Evolutionary conservation across 2,113 vertebrate species (phyloP), one percentile per base, ranked within the genome.

Genomic region (Clupea harengus): DNA sequence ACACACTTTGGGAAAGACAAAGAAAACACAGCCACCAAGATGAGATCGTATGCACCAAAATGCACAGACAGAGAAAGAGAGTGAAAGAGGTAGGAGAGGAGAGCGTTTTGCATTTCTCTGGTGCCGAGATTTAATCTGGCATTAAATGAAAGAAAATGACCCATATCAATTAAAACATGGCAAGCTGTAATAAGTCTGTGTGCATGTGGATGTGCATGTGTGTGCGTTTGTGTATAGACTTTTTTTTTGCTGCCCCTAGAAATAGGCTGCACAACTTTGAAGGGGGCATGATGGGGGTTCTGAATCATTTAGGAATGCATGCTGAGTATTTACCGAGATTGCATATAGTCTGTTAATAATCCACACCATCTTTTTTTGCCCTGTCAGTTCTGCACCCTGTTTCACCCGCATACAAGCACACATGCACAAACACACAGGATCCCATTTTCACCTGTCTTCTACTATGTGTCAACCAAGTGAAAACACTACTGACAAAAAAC

Each of bases 31-130:
- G 60, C 0, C 32, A 47, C 81, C 82, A 81, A 28, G 87, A 85
- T 91, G 85, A 89, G 89, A 91, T 91, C 89, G 88, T 50, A 84
- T 86, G 90, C 86, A 89, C 91, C 91, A 39, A 28, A 85, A 91
- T 87, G 90, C 87, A 84, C 4, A 10, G 15, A 72, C 45, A 49
- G 84, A 15, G 83, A 90, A 87, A 44, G 50, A 89, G 89, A 83
- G 86, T 89, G 89, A 90, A 89, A 86, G 83, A 81, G 22, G 82
- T 87, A 82, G 87, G 25, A 3, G 10, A 32, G 25, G 6, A 45
- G 25, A 49, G 84, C 9, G 83, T 88, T 72, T 72, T 25, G 10
- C 64, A 72, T 72, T 72, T 72, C 64, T 72, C 64, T 32, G 64
- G n/a, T 25, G 32, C 50, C 18, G 22, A 28, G n/a, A 28, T 28